phyloP scores from a whole-genome alignment of 2,113 vertebrate species.

The Dicerorhinus sumatrensis region DNA sequence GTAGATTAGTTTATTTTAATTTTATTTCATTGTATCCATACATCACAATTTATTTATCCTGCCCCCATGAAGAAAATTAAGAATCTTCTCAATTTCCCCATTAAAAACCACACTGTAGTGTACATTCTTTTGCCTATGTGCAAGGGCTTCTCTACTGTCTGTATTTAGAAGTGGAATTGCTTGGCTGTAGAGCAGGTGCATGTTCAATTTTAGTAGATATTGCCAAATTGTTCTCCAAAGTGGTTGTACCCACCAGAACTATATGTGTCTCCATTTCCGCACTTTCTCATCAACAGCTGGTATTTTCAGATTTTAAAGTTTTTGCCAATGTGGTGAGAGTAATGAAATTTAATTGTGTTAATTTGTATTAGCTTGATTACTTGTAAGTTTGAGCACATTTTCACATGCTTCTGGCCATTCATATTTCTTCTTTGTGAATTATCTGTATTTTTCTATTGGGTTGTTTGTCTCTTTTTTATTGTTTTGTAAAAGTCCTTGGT shows the following conservation, averaged over 20 bases:
- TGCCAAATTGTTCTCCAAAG: background rate
- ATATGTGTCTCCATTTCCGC: background rate
- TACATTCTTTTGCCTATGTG: background rate
- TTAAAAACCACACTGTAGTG: background rate
- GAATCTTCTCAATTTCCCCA: background rate
- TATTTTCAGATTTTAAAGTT: conserved; percentile 41
- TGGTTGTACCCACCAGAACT: background rate
- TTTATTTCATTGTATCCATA: background rate
- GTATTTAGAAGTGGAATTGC: background rate
- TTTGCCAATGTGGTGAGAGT: conserved; percentile 26
- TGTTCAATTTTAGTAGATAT: background rate
- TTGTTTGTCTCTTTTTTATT: background rate
- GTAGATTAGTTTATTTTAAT: background rate
- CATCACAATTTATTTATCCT: background rate
- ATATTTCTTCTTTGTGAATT: background rate
- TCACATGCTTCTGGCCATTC: background rate
- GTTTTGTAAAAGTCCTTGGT: background rate
- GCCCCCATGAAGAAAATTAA: background rate
- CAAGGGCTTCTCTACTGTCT: background rate
- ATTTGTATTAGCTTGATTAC: conserved; percentile 20
- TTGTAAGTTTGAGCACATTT: background rate
- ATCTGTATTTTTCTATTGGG: background rate
- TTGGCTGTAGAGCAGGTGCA: background rate
- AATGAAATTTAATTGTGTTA: conserved; percentile 33
- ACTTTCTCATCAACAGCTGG: conserved; percentile 28